Conservation (phyloP, 1,140 invertebrate species). For the Charaxes varanes region DNA sequence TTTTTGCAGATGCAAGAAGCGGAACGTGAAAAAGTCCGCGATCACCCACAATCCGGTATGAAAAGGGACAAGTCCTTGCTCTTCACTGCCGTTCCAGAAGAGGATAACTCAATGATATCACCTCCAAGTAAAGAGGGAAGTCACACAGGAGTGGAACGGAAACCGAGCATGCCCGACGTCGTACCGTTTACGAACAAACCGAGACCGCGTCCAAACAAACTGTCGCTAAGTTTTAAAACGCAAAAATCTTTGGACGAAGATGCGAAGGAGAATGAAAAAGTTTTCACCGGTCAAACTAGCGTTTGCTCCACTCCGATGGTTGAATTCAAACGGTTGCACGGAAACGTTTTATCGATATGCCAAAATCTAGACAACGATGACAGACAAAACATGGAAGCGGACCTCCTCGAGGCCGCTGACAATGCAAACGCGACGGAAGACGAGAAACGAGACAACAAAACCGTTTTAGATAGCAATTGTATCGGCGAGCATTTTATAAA, state of each 20-base stretch:
- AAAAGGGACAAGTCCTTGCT: slow-evolving; percentile 85
- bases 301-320: slow-evolving; percentile 84
- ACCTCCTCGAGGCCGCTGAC: slow-evolving; percentile 58
- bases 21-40: slow-evolving; percentile 48
- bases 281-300: slow-evolving; percentile 79
- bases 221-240: slow-evolving; percentile 75
- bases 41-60: slow-evolving; percentile 69
- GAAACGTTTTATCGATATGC: slow-evolving; percentile 82
- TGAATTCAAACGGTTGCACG: slow-evolving; percentile 82
- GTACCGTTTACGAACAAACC: slow-evolving; percentile 70
- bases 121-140: slow-evolving; percentile 44
- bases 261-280: slow-evolving; percentile 52
- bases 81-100: slow-evolving; percentile 86
- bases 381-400: slow-evolving; percentile 47
- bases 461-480: slow-evolving; percentile 50
- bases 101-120: slow-evolving; percentile 73
- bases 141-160: slow-evolving; percentile 38
- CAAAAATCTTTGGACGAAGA: slow-evolving; percentile 75
- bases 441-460: slow-evolving; percentile 59
- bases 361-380: slow-evolving; percentile 69
- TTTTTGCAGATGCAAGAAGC: slow-evolving; percentile 55
- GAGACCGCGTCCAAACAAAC: slow-evolving; percentile 71
- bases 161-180: slow-evolving; percentile 65
- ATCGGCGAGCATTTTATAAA: slow-evolving; percentile 67
- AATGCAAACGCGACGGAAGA: slow-evolving; percentile 39